Evolutionary conservation across 2,888 invertebrate species (phyloP), one percentile per base, ranked within the genome.

Genomic region (Microctonus brassicae): DNA sequence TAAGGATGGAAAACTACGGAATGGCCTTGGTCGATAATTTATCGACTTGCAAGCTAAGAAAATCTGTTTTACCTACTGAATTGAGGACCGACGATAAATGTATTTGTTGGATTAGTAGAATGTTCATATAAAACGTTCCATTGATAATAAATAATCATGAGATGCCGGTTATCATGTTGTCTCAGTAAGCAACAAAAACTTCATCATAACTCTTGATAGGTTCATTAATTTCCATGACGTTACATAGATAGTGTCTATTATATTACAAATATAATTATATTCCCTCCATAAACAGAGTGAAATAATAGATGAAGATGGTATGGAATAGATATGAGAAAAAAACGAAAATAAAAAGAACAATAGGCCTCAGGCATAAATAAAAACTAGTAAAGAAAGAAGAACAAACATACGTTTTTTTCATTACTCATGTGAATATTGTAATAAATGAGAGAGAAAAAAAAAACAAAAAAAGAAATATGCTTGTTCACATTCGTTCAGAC

Each of bases 401-500:
- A 29, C 22, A 47, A 52, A 29, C 20, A 60, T 29, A 10, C 29
- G 22, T 39, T 24, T 29, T 64, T 64, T 47, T 52, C 26, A 65
- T 29, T 29, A 65, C 22, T 52, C 36, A 58, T 53, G 26, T 24
- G 52, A 66, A 60, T 61, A 61, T 39, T 65, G 17, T 20, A 53
- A 13, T 17, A 57, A 24, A 17, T 22, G n/a, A 24, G 42, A 61
- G 29, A 34, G 34, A 61, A 57, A 53, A 71, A 71, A 33, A 52
- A 47, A 61, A 36, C 26, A 66, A 39, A 9, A 3, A 33, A 58
- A 33, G 17, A 33, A 42, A 71, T 62, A 61, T 61, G 39, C 42
- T 66, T 60, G 65, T 66, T 61, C 61, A 53, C 20, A 26, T 71
- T 55, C 26, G 20, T 52, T 57, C 61, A 64, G 64, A 68, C 68